Evolutionary conservation across 1,140 invertebrate genomes (phyloP).

Genomic region (Drosophila nebulosa): DNA sequence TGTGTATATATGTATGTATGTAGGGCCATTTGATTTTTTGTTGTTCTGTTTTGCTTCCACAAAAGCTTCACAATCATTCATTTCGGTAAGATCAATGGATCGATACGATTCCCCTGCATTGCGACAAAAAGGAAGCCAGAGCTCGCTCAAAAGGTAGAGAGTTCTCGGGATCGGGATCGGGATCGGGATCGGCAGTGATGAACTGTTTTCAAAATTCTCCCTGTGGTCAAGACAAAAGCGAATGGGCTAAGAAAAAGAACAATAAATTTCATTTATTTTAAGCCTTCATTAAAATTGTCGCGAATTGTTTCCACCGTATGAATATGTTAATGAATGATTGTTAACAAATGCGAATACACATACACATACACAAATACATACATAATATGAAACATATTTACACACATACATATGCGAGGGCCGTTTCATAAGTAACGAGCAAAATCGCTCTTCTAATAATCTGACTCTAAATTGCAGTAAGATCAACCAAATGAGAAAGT

Average conservation of each 20-base stretch:
- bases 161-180: slow-evolving; percentile 12
- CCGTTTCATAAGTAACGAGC: not conserved
- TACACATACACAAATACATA: not conserved
- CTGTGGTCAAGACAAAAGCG: slow-evolving; percentile 8
- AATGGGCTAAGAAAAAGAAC: slow-evolving; percentile 30
- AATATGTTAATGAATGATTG: slow-evolving; percentile 73
- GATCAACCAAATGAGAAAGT: too few species aligned
- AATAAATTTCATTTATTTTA: slow-evolving; percentile 61
- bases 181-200: slow-evolving; percentile 45
- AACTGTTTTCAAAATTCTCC: slow-evolving; percentile 64
- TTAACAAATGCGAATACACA: not conserved
- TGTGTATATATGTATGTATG: slow-evolving; percentile 12
- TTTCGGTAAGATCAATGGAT: slow-evolving; percentile 77
- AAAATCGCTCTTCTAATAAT: too few species aligned
- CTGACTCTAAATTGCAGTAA: too few species aligned
- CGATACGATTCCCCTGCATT: slow-evolving; percentile 58
- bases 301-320: slow-evolving; percentile 58
- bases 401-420: not conserved
- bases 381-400: not conserved
- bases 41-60: slow-evolving; percentile 21
- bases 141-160: slow-evolving; percentile 24
- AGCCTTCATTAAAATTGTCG: slow-evolving; percentile 68
- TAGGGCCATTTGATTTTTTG: slow-evolving; percentile 43
- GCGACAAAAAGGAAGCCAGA: slow-evolving; percentile 60
- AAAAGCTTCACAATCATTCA: slow-evolving; percentile 66